phyloP scores from a whole-genome alignment of 2,113 vertebrate species.

The Leptocoma aspasia region DNA sequence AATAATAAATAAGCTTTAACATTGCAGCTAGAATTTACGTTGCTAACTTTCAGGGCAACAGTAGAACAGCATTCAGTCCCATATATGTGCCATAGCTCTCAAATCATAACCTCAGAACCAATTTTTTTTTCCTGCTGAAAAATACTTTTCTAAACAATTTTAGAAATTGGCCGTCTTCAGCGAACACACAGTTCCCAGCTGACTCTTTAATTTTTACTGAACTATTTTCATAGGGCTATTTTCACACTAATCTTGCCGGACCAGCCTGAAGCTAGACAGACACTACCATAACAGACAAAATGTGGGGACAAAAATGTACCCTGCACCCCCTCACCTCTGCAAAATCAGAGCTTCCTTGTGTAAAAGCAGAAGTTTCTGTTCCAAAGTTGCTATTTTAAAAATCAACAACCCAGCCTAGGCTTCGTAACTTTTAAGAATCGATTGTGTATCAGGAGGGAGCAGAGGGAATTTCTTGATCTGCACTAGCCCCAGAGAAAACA shows the following conservation, averaged over 20 bases:
- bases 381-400: background rate
- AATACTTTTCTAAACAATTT: background rate
- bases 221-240: background rate
- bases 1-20: background rate
- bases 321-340: too few species aligned
- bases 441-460: background rate
- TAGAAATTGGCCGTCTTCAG: background rate
- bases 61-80: background rate
- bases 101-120: background rate
- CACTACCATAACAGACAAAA: background rate
- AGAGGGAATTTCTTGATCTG: background rate
- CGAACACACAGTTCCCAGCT: background rate
- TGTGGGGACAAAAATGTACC: accelerated
- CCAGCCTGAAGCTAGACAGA: background rate
- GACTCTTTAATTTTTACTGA: background rate
- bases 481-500: background rate
- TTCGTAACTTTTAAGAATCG: background rate
- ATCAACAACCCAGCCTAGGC: background rate
- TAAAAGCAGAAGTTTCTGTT: background rate
- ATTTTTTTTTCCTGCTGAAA: accelerated
- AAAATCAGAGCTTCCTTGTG: background rate
- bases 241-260: background rate
- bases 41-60: background rate
- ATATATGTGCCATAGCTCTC: background rate
- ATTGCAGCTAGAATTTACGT: background rate